Base-by-base conservation (phyloP, 2,797 vertebrate genomes). In the Hypotaenidia okinawae region DNA sequence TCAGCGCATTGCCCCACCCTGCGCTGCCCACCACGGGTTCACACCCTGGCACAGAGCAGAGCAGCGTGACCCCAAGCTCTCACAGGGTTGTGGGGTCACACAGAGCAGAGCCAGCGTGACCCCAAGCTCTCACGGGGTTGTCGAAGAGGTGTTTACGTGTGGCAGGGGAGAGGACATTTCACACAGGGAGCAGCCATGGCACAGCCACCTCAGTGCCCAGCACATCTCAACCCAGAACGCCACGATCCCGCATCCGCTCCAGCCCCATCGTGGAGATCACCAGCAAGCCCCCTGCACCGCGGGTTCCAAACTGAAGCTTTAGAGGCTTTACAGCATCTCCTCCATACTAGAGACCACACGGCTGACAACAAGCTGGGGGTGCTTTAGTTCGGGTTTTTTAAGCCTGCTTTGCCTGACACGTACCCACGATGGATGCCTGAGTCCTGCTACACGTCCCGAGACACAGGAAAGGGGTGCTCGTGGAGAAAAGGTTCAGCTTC, bases 161-260 rank as follows among this genome's bases (percentile, higher is more conserved):
- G 1, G 35, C 1, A 5, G 10, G 45, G 10, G 21, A 17, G 33
- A 13, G 11, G 16, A 14, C 0, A 2, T 6, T 11, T 2, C 8
- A 16, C 18, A 1, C 57, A 16, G 43, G 30, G 32, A 64, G 37
- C 73, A 6, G 43, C 58, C 84, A 11, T 61, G 30, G 3, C 9
- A 30, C 32, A 7, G 30, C 22, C 32, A 5, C 27, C 10, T 4
- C 43, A 6, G 9, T 2, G 0, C 30, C 16, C 82, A 57, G 28
- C n/a, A 7, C 8, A 0, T 28, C 54, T 28, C 72, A 6, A 17
- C 22, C 32, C 51, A 8, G 16, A 61, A 43, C 21, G 2, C 41
- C 59, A 6, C 0, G 2, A n/a, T 22, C 75, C 52, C 15, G 1
- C 3, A 0, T 9, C 39, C 5, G 10, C 28, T 16, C 66, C 19